Conservation (phyloP, 92 coral and sea anemone genomes). For the Palythoa heliodiscus region DNA sequence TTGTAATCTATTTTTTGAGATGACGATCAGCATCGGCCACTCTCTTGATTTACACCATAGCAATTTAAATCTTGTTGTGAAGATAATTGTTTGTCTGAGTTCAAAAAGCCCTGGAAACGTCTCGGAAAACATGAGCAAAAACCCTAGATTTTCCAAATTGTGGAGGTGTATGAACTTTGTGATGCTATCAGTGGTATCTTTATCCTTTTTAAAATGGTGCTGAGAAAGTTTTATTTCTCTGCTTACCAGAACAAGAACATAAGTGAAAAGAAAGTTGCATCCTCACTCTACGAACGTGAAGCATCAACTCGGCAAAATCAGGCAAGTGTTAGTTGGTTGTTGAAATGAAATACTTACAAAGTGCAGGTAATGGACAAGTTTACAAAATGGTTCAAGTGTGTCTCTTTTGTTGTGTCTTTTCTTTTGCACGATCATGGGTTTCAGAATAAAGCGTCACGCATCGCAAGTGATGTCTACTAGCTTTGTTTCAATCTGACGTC, state of each 20-base stretch:
- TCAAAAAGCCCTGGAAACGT: too few relatives aligned
- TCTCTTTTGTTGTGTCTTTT: neutral
- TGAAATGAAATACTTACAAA: neutral
- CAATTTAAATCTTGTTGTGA: too few relatives aligned
- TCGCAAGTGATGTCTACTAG: too few relatives aligned
- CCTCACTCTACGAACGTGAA: slow-evolving; percentile 80
- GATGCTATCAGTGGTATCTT: too few relatives aligned
- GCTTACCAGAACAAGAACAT: slow-evolving; percentile 60
- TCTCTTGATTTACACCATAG: too few relatives aligned
- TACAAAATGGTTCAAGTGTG: too few relatives aligned
- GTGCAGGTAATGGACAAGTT: neutral
- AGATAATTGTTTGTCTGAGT: neutral
- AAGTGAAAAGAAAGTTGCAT: slow-evolving; percentile 81
- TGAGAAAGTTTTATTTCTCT: neutral
- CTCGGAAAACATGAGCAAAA: neutral
- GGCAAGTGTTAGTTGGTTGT: slow-evolving; percentile 43
- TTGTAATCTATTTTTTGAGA: too few relatives aligned
- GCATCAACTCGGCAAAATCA: slow-evolving; percentile 91
- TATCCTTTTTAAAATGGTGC: too few relatives aligned
- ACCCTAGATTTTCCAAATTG: neutral
- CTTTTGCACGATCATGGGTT: neutral
- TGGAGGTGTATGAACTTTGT: too few relatives aligned
- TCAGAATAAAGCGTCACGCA: too few relatives aligned
- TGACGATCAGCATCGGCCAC: too few relatives aligned
- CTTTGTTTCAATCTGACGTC: too few relatives aligned